Conservation (phyloP, 2,113 vertebrate genomes). For the Phyllopteryx taeniolatus region DNA sequence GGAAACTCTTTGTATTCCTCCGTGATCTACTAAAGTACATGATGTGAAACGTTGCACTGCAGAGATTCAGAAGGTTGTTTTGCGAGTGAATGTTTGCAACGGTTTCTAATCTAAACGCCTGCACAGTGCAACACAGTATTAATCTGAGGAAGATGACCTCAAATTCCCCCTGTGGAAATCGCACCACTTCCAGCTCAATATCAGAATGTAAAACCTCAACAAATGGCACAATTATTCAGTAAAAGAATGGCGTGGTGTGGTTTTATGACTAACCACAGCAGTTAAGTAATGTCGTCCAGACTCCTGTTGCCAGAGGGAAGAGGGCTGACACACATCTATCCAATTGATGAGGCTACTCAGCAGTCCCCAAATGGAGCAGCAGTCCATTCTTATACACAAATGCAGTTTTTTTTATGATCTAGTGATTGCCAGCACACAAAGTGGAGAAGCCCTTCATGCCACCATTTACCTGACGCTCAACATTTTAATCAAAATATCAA, state of each 20-base stretch:
- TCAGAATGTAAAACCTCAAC: background rate
- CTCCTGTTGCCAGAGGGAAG: background rate
- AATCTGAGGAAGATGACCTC: constrained; percentile 4
- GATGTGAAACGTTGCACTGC: constrained; percentile 26
- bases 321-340: constrained; percentile 23
- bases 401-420: constrained; percentile 23
- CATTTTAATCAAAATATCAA: constrained; percentile 48
- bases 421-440: constrained; percentile 35
- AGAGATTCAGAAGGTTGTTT: constrained; percentile 8
- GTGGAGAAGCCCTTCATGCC: constrained; percentile 37
- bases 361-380: constrained; percentile 17
- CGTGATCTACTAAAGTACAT: constrained; percentile 24
- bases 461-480: constrained; percentile 34
- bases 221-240: background rate
- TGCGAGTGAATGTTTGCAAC: constrained; percentile 5
- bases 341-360: constrained; percentile 41
- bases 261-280: background rate
- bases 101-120: constrained; percentile 20
- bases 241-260: background rate
- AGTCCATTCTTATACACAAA: constrained; percentile 32
- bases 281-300: constrained; percentile 14
- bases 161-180: constrained; percentile 8
- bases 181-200: constrained; percentile 4
- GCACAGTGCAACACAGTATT: constrained; percentile 2
- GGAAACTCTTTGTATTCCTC: constrained; percentile 29